A percentile compares a stretch with the other conserved stretches of the same genome.
Evolutionary conservation across 2,888 invertebrate species (phyloP).

Genomic region (Caenorhabditis sp.): DNA sequence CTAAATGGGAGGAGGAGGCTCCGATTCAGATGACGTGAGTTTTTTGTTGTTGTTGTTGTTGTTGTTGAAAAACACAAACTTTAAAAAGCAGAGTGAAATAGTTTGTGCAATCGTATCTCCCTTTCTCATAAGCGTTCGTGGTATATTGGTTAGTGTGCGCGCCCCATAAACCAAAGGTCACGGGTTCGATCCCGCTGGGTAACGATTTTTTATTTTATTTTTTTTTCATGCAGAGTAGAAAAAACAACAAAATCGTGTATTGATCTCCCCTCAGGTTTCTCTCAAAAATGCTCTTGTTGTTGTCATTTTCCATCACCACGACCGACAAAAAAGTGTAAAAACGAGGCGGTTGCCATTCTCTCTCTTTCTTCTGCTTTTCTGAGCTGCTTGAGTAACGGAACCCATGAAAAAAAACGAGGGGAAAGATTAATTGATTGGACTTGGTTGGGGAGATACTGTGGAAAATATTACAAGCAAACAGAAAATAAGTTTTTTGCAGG

Average conservation of each 20-base stretch:
- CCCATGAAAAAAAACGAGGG: not conserved
- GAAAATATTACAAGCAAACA: conserved; percentile 7
- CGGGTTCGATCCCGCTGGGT: no score
- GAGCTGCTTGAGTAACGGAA: not conserved
- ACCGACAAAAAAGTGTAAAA: not conserved
- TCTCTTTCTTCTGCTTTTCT: not conserved
- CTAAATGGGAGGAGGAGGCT: no score
- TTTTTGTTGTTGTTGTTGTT: no score
- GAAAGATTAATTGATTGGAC: not conserved
- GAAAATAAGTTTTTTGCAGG: conserved; percentile 33
- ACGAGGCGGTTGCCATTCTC: not conserved
- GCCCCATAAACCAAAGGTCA: no score
- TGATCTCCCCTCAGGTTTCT: not conserved
- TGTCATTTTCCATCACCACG: not conserved
- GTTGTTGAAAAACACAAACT: no score
- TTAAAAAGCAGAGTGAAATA: no score
- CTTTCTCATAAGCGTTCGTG: no score
- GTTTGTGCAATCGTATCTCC: no score
- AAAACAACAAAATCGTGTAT: not conserved
- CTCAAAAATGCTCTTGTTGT: not conserved
- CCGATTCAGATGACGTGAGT: no score
- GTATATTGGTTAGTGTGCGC: no score
- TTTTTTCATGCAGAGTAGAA: not conserved
- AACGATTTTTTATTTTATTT: no score
- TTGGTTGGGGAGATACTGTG: not conserved